Evolutionary conservation across 2,888 invertebrate species (phyloP).

Genomic region (Drosophila nr. perissopoda): DNA sequence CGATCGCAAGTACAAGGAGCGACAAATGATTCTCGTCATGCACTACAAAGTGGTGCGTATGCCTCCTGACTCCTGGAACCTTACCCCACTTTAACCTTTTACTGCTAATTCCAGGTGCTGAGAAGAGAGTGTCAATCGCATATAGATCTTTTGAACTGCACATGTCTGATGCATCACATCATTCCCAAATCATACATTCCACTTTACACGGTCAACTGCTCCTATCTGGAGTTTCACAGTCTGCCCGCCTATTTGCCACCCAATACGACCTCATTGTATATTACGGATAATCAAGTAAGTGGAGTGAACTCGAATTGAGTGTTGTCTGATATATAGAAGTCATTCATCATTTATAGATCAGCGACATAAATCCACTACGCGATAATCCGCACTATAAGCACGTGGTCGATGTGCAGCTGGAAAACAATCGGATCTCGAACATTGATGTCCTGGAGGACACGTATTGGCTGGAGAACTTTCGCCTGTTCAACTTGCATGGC

Average conservation of each 20-base stretch:
- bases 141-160: slow-evolving; percentile 82
- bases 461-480: slow-evolving; percentile 91
- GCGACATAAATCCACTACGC: slow-evolving; percentile 88
- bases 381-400: slow-evolving; percentile 89
- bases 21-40: slow-evolving; percentile 82
- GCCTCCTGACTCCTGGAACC: neutral
- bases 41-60: slow-evolving; percentile 82
- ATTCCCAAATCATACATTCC: slow-evolving; percentile 81
- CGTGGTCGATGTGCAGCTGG: slow-evolving; percentile 91
- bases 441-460: slow-evolving; percentile 91
- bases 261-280: slow-evolving; percentile 83
- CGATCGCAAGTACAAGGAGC: slow-evolving; percentile 83
- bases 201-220: slow-evolving; percentile 84
- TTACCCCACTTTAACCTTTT: neutral
- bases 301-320: rapidly evolving
- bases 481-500: slow-evolving; percentile 91
- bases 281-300: slow-evolving; percentile 82
- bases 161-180: slow-evolving; percentile 83
- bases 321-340: no score
- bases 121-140: slow-evolving; percentile 79
- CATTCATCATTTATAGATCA: slow-evolving; percentile 86
- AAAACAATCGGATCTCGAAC: slow-evolving; percentile 89
- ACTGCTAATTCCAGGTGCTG: slow-evolving; percentile 22
- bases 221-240: slow-evolving; percentile 76
- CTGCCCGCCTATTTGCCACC: slow-evolving; percentile 82